Percentiles rank a stretch among this genome's conserved stretches.
These are phyloP conservation scores for Lucinisca nassula DNA, from an alignment of 2,888 invertebrate genomes.

Conservation along the genomic window DNA sequence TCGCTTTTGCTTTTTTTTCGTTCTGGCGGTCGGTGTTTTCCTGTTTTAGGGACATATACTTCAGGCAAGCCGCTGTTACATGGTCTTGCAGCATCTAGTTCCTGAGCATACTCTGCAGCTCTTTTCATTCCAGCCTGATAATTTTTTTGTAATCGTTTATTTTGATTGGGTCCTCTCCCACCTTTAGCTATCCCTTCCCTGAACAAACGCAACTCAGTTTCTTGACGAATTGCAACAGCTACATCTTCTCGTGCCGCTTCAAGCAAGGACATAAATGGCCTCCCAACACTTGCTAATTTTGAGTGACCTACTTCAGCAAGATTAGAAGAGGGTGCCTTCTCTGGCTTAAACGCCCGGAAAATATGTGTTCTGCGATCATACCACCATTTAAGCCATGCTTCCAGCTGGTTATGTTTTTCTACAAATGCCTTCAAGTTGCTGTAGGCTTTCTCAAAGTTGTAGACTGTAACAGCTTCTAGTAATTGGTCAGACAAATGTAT, in stretches of 20 bases:
- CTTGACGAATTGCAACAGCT: neutral
- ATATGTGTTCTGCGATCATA: conserved; percentile 21
- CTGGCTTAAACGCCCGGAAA: conserved; percentile 17
- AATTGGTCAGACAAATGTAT: neutral
- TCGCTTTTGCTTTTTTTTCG: neutral
- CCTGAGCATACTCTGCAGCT: neutral
- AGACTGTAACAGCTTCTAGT: neutral
- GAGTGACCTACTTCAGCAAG: conserved; percentile 28
- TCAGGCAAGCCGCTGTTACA: neutral
- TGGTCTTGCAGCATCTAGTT: neutral
- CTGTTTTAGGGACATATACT: conserved; percentile 3
- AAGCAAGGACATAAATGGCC: neutral
- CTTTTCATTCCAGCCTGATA: neutral
- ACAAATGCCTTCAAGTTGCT: neutral
- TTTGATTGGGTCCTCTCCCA: neutral
- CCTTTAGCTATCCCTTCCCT: neutral
- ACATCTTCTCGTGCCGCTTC: conserved; percentile 13
- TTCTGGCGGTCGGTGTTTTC: conserved; percentile 1
- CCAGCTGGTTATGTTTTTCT: neutral
- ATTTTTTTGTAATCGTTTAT: neutral
- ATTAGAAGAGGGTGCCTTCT: conserved; percentile 15
- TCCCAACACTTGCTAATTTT: neutral
- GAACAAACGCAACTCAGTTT: neutral
- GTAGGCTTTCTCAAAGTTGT: neutral
- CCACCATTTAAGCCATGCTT: conserved; percentile 31